Conservation (phyloP, 2,113 vertebrate species). For the Cryptomyrus ogoouensis region DNA sequence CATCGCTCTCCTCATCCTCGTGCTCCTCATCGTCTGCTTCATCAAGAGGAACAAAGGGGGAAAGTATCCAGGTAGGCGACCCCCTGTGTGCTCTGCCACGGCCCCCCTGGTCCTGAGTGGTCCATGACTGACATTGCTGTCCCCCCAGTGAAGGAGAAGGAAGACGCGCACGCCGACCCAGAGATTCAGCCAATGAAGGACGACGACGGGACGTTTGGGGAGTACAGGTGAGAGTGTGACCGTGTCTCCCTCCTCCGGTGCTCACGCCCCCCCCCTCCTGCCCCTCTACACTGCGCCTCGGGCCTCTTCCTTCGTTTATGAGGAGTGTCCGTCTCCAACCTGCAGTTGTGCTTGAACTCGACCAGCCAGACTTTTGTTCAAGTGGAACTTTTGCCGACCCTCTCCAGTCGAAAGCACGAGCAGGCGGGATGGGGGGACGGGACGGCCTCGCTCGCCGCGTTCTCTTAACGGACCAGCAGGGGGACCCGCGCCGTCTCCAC, state of each 20-base stretch:
- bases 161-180: slow-evolving; percentile 94
- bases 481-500: neutral
- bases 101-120: neutral
- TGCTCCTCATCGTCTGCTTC: slow-evolving; percentile 96
- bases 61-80: slow-evolving; percentile 87
- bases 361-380: neutral
- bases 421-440: neutral
- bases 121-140: neutral
- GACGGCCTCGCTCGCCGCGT: neutral
- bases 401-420: neutral
- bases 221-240: slow-evolving; percentile 90
- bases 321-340: slow-evolving; percentile 26
- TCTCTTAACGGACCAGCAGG: neutral
- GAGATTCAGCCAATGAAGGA: slow-evolving; percentile 99
- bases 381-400: neutral
- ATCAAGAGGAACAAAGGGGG: slow-evolving; percentile 98
- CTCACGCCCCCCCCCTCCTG: slow-evolving; percentile 30
- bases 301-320: slow-evolving; percentile 14
- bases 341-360: slow-evolving; percentile 31
- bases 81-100: no score
- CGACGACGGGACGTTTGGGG: slow-evolving; percentile 94
- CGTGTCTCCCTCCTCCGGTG: neutral
- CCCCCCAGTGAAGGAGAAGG: slow-evolving; percentile 89
- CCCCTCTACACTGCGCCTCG: slow-evolving; percentile 23
- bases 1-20: slow-evolving; percentile 92